Conservation (phyloP, 2,888 invertebrate genomes). For the Sphaerophoria rueppellii region DNA sequence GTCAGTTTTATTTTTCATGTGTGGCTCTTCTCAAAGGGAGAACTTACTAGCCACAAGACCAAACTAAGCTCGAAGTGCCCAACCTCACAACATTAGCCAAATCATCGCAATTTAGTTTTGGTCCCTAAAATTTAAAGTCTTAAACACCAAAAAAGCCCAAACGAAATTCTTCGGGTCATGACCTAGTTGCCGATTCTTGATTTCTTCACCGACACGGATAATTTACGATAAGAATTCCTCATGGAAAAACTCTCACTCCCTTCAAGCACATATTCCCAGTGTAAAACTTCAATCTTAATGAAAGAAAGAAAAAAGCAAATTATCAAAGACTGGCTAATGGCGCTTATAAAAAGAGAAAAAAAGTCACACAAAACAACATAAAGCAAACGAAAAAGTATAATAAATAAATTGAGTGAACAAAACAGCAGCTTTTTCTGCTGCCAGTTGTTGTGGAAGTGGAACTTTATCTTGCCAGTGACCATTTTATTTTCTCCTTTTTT, state of each 20-base stretch:
- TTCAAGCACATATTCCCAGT: conserved; percentile 14
- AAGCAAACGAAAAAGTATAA: conserved; percentile 31
- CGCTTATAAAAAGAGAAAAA: conserved; percentile 48
- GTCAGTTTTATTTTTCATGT: no score
- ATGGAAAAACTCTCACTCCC: neutral
- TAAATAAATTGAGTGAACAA: conserved; percentile 37
- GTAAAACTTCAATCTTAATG: conserved; percentile 18
- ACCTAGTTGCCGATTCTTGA: neutral
- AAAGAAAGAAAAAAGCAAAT: neutral
- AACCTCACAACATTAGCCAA: no score
- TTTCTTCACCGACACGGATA: neutral
- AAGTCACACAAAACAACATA: conserved; percentile 7
- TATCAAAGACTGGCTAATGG: conserved; percentile 61
- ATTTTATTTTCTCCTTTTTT: neutral
- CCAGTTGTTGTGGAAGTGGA: conserved; percentile 16
- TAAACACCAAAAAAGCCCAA: no score
- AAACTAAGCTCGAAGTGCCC: no score
- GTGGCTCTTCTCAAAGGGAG: no score
- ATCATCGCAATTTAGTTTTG: no score
- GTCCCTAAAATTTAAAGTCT: no score
- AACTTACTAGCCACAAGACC: no score
- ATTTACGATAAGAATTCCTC: neutral
- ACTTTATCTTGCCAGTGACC: neutral
- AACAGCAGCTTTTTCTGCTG: conserved; percentile 11
- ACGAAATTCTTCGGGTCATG: conserved; percentile 14